Base-by-base conservation (phyloP, 64 coral and sea anemone species). In the Montipora sp. region DNA sequence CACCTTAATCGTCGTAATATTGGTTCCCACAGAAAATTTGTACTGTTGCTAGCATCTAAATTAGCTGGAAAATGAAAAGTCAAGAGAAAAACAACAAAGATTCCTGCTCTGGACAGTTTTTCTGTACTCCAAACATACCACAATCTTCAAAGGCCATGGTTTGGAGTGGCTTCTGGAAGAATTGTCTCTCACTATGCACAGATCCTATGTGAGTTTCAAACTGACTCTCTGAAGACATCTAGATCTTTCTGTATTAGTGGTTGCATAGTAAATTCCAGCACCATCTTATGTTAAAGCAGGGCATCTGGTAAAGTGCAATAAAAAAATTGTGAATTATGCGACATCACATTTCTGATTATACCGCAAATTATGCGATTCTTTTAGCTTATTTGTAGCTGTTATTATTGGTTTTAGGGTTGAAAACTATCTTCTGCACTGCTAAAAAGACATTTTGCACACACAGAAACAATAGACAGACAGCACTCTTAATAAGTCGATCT, bases 141-240 rank as follows among this genome's bases (percentile, higher is more conserved):
- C 91, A 93, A 18, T 93, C 83, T 49, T 93, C 59, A n/a, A 75
- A 82, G 51, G 18, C 59, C 72, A 21, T 93, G 91, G 24, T 79
- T 20, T 79, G 91, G 91, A 70, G 87, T 77, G 8, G 75, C 83
- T 51, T 93, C 87, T 66, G 91, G 82, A 51, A 93, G 44, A 65
- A 78, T 20, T 4, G 91, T 75, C 48, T 93, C 74, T 18, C 79
- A 87, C 51, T 93, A 83, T 23, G 24, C n/a, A 48, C 91, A 44
- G 0, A 93, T 75, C 87, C 83, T 93, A 43, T 87, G 91, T 47
- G 91, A 87, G 58, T 88, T 93, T 83, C 83, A 93, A 12, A 87
- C 43, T 69, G 83, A 87, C 51, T 93, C 91, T 16, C 76, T 78
- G 23, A 93, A 93, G 20, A 43, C 79, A 21, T 87, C 65, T 57